A percentile compares a stretch with the other conserved stretches of the same genome.
These are phyloP conservation scores for Squalus acanthias DNA, from an alignment of 2,797 vertebrate species.

Conservation along the genomic window DNA sequence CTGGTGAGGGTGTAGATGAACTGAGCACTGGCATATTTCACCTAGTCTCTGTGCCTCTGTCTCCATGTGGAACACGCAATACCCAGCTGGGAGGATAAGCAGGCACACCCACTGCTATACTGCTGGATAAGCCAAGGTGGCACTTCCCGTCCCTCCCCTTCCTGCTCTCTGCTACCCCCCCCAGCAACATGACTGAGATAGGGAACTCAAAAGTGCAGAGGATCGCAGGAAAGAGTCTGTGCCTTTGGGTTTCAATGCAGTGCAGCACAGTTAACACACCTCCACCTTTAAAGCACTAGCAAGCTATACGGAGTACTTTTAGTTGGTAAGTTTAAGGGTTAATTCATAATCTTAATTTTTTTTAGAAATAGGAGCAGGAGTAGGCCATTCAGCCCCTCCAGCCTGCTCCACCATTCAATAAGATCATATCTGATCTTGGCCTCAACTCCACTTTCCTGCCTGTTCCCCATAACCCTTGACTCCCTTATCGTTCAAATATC, in stretches of 20 bases:
- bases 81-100: not conserved
- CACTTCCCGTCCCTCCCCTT: not conserved
- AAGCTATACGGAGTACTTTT: not conserved
- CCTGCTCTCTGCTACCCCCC: no score
- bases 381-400: no score
- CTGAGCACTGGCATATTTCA: not conserved
- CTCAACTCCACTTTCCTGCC: no score
- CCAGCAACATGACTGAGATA: not conserved
- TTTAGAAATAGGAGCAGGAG: no score
- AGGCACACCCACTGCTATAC: not conserved
- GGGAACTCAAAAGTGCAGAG: not conserved
- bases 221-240: not conserved
- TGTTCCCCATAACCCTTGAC: no score
- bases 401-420: no score
- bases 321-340: not conserved
- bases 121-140: no score
- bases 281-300: not conserved
- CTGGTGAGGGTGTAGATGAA: not conserved
- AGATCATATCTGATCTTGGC: no score
- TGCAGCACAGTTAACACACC: not conserved
- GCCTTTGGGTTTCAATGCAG: not conserved
- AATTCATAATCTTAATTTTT: not conserved
- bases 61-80: not conserved
- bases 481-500: no score
- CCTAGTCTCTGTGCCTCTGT: not conserved